Percentiles rank a stretch among this genome's conserved stretches.
Conservation (phyloP, 2,113 vertebrate species). For the Misgurnus anguillicaudatus region DNA sequence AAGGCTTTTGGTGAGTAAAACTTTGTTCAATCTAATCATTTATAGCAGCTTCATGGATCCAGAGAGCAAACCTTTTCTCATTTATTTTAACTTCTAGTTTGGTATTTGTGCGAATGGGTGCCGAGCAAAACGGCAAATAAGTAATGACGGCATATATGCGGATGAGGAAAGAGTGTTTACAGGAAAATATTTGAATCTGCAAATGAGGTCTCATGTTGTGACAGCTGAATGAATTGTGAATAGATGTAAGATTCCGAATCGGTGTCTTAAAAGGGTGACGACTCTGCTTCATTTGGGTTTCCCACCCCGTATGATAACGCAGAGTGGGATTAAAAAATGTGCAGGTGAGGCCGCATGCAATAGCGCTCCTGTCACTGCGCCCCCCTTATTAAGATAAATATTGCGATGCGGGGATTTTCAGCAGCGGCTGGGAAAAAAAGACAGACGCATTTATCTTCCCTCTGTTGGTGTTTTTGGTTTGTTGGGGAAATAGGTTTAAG, state of each 20-base stretch:
- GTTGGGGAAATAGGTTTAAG: constrained; percentile 68
- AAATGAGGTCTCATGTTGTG: constrained; percentile 45
- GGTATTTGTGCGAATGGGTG: constrained; percentile 3
- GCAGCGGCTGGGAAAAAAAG: constrained; percentile 71
- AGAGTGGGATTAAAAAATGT: constrained; percentile 57
- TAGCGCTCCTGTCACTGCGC: constrained; percentile 64
- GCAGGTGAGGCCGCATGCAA: constrained; percentile 59
- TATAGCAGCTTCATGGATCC: constrained; percentile 54
- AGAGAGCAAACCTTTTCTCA: background rate
- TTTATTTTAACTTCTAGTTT: constrained; percentile 30
- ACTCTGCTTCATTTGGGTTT: constrained; percentile 35
- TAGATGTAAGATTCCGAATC: background rate
- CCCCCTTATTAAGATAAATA: constrained; percentile 84
- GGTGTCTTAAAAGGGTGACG: constrained; percentile 26
- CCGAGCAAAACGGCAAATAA: constrained; percentile 5
- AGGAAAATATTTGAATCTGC: constrained; percentile 31
- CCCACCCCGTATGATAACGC: constrained; percentile 53
- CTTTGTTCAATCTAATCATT: constrained; percentile 69
- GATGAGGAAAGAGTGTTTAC: background rate
- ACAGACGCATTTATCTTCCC: constrained; percentile 80
- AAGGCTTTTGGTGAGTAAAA: constrained; percentile 69
- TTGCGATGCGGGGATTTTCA: constrained; percentile 77
- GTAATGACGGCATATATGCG: background rate
- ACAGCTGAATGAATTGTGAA: constrained; percentile 21
- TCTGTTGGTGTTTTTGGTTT: constrained; percentile 69